Conservation (phyloP, 2,888 invertebrate species). For the Exephanes ischioxanthus region DNA sequence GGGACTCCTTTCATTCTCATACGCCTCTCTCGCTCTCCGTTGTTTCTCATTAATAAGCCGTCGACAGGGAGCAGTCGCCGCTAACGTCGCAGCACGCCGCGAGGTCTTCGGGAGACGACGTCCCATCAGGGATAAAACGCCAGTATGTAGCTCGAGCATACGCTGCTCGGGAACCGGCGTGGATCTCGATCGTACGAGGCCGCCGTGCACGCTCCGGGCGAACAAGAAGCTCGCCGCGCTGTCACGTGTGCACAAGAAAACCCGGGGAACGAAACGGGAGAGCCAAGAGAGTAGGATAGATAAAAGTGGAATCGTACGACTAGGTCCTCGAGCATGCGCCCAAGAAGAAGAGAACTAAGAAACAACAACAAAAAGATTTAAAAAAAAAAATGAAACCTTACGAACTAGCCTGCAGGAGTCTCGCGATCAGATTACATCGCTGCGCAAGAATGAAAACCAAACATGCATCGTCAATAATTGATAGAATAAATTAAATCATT, state of each 20-base stretch:
- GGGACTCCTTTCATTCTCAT: not conserved
- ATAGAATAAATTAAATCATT: constrained; percentile 84
- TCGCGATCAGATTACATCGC: constrained; percentile 71
- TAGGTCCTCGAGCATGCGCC: not conserved
- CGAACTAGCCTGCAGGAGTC: not conserved
- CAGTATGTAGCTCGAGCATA: not conserved
- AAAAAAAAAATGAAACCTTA: not conserved
- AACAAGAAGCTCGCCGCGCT: constrained; percentile 70
- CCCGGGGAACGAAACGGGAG: constrained; percentile 12
- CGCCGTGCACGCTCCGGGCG: constrained; percentile 66
- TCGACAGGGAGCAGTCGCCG: constrained; percentile 62
- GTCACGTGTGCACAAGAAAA: constrained; percentile 41
- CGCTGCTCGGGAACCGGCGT: not conserved
- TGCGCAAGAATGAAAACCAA: constrained; percentile 80
- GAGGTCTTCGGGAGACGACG: constrained; percentile 27
- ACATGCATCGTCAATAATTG: constrained; percentile 80
- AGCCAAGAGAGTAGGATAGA: not conserved
- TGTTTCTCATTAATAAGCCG: constrained; percentile 68
- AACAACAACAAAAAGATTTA: not conserved
- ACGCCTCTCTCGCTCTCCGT: constrained; percentile 27
- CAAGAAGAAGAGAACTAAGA: constrained; percentile 7
- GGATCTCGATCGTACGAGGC: constrained; percentile 61
- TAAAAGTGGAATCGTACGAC: not conserved
- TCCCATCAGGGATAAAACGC: constrained; percentile 39
- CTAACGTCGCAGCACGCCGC: constrained; percentile 48